These are phyloP conservation scores for Parazoanthus swiftii DNA, from an alignment of 92 coral and sea anemone genomes.

Conservation along the genomic window DNA sequence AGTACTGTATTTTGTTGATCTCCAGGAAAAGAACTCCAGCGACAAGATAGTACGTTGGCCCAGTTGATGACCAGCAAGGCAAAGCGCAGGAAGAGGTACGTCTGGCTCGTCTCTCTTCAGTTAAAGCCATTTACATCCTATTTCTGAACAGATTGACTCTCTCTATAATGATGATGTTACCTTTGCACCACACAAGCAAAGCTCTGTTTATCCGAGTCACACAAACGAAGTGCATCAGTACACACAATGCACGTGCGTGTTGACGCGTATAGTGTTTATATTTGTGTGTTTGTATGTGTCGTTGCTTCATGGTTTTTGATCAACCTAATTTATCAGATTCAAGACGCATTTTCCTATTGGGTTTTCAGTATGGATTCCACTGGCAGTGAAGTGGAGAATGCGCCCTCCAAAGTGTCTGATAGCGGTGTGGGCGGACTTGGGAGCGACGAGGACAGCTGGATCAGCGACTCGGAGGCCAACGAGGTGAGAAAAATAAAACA, in stretches of 20 bases:
- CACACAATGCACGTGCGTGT: too few species aligned
- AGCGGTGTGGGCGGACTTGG: constrained; percentile 96
- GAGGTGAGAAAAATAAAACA: constrained; percentile 41
- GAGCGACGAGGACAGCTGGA: constrained; percentile 96
- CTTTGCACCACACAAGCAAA: too few species aligned
- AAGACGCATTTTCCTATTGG: constrained; percentile 13
- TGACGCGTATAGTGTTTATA: not conserved
- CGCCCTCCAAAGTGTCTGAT: constrained; percentile 87
- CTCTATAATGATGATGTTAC: not conserved
- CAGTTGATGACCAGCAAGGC: constrained; percentile 90
- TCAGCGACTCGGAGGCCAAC: constrained; percentile 85
- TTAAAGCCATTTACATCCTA: not conserved
- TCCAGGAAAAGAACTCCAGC: constrained; percentile 78
- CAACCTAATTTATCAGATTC: not conserved
- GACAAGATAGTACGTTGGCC: constrained; percentile 91
- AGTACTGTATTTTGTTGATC: not conserved
- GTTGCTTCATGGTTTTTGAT: not conserved
- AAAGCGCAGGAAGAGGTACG: constrained; percentile 82
- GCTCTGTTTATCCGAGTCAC: not conserved
- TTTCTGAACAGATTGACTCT: not conserved
- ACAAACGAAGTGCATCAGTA: not conserved
- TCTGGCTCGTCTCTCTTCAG: not conserved
- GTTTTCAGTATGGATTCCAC: constrained; percentile 72
- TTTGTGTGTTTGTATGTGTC: not conserved
- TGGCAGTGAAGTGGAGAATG: constrained; percentile 77